Conservation (phyloP, 2,797 vertebrate species). For the Cyprinella venusta region DNA sequence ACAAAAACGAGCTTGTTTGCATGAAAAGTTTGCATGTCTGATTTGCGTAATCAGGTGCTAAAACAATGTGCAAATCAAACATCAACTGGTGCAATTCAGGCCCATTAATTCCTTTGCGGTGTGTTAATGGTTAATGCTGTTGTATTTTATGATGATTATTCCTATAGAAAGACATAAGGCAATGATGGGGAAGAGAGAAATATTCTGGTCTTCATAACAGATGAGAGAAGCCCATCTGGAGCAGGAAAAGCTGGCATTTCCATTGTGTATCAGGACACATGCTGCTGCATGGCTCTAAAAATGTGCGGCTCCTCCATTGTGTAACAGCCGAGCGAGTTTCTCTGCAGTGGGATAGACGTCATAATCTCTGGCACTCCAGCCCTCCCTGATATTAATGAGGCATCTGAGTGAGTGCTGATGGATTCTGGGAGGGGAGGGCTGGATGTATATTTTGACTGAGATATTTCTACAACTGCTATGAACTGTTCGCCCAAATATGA, state of each 20-base stretch:
- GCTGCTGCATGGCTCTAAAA: conserved; percentile 39
- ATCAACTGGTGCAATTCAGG: background rate
- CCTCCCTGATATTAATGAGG: conserved; percentile 32
- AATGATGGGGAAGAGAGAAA: background rate
- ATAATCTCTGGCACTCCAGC: conserved; percentile 19
- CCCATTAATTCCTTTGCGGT: background rate
- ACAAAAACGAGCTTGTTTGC: too few relatives aligned
- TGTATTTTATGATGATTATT: background rate
- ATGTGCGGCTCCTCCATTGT: conserved; percentile 27
- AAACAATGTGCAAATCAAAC: conserved; percentile 1
- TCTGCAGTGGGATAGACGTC: conserved; percentile 32
- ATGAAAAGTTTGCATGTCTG: background rate
- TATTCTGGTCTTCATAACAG: background rate
- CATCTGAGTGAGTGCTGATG: background rate
- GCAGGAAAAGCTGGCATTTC: conserved; percentile 52
- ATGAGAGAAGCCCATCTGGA: conserved; percentile 22
- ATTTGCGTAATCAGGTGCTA: background rate
- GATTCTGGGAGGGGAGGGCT: background rate
- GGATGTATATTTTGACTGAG: background rate
- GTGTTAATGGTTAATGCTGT: background rate
- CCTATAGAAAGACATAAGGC: background rate
- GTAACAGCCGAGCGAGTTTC: conserved; percentile 31
- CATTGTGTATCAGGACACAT: conserved; percentile 52
- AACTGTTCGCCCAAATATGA: background rate
- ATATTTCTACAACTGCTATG: conserved; percentile 7